Base-by-base conservation (phyloP, 1,140 invertebrate genomes). In the Platorchestia sp. region DNA sequence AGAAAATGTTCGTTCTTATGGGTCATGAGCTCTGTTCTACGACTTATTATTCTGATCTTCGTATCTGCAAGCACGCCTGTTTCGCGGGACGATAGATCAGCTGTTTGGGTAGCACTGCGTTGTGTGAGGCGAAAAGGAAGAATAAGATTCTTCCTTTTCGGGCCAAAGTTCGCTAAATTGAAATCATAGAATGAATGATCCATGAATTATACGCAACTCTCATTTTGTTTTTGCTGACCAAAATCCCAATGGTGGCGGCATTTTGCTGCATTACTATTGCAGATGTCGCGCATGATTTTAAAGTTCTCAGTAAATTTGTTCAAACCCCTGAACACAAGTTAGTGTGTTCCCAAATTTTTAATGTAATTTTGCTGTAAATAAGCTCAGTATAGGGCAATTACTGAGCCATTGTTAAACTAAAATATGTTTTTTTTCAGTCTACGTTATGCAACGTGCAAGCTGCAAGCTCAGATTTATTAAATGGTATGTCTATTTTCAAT, bases 1-100 rank as follows among this genome's bases (percentile, higher is more conserved):
- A 44, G 87, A 41, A 89, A 89, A 89, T 89, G n/a, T 44, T 42
- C 10, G 87, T 89, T 89, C 87, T 89, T 89, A 89, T 41, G n/a
- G 27, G 59, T 1, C 59, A 75, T 75, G 59, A 75, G 59, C 59
- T 75, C 59, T 3, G 59, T 10, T 75, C 59, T 36, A 75, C 36
- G 59, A 75, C 59, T 75, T 75, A 75, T 75, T 75, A 10, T 14
- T 27, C 59, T 36, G 59, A 27, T 10, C 59, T 75, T 75, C 27
- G 59, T 75, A 75, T 75, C 59, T 75, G 36, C 59, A 75, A 75
- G 59, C 59, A 75, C 59, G 27, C 59, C 59, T 75, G 36, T 75
- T 27, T 75, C 27, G 59, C 27, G 59, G 59, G 14, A 75, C 59
- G 27, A 75, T 75, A 75, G 36, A 75, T 75, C 59, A 75, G 59